A percentile compares a stretch with the other conserved stretches of the same genome.
Evolutionary conservation across 2,888 invertebrate species (phyloP).

Genomic region (Amblyjoppa proteus): DNA sequence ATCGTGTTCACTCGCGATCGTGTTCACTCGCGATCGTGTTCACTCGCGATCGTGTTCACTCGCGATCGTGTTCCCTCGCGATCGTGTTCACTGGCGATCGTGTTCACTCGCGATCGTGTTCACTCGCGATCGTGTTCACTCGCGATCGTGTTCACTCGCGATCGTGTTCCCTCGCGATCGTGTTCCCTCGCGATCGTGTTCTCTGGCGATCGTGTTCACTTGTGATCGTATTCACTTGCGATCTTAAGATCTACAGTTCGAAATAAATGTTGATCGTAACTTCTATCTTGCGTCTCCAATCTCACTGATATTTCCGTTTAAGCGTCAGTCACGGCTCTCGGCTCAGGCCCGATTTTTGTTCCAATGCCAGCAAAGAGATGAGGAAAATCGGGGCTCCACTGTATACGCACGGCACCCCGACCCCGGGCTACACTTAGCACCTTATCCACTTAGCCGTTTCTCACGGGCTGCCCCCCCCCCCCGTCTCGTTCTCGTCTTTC

Average conservation of each 20-base stretch:
- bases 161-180: not conserved
- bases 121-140: not conserved
- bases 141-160: no score
- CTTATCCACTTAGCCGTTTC: constrained; percentile 84
- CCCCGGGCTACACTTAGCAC: constrained; percentile 82
- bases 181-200: no score
- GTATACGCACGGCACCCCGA: constrained; percentile 62
- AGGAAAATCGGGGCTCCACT: not conserved
- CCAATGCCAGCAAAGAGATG: not conserved
- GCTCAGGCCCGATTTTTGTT: not conserved
- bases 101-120: no score
- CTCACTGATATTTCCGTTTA: no score
- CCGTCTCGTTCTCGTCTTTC: constrained; percentile 69
- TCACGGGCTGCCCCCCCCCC: constrained; percentile 79
- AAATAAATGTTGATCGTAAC: no score
- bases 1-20: not conserved
- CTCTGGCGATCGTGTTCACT: no score
- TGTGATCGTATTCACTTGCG: no score
- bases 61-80: no score
- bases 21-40: no score
- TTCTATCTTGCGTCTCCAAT: no score
- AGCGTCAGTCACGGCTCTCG: no score
- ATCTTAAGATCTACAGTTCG: no score
- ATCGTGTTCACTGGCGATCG: not conserved
- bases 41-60: not conserved